These are phyloP conservation scores for Meriones unguiculatus DNA, from an alignment of 2,113 vertebrate species.

Conservation along the genomic window DNA sequence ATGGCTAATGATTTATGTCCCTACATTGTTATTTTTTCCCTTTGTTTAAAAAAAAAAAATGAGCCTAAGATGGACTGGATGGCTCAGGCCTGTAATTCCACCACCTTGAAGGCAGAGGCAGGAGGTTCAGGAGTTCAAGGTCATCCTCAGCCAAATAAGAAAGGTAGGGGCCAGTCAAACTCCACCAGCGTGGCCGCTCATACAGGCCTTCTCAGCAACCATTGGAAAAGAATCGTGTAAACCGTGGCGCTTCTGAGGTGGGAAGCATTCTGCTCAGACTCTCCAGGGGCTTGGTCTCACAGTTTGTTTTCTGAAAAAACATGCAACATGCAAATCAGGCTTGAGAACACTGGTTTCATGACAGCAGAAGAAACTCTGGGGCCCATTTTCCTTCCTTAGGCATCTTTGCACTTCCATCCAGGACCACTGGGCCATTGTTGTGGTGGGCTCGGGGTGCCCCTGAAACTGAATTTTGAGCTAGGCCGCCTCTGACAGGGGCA, in stretches of 20 bases:
- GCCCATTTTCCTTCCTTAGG: neutral
- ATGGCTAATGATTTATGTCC: constrained; percentile 27
- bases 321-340: neutral
- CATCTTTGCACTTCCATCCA: constrained; percentile 3
- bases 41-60: constrained; percentile 51
- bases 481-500: neutral
- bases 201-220: neutral
- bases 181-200: neutral
- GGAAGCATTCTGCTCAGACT: neutral
- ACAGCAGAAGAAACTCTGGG: neutral
- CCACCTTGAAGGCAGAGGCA: neutral
- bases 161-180: neutral
- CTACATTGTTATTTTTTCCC: constrained; percentile 7
- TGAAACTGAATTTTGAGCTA: constrained; percentile 20
- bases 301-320: constrained; percentile 1
- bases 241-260: neutral
- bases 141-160: neutral
- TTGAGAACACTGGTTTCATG: constrained; percentile 12
- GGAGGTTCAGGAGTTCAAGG: neutral
- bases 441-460: neutral
- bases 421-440: neutral
- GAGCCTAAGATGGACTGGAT: neutral
- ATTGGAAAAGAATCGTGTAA: neutral
- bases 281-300: neutral
- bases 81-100: neutral